Evolutionary conservation across 2,113 vertebrate genomes (phyloP).

Genomic region (Scopus umbretta): DNA sequence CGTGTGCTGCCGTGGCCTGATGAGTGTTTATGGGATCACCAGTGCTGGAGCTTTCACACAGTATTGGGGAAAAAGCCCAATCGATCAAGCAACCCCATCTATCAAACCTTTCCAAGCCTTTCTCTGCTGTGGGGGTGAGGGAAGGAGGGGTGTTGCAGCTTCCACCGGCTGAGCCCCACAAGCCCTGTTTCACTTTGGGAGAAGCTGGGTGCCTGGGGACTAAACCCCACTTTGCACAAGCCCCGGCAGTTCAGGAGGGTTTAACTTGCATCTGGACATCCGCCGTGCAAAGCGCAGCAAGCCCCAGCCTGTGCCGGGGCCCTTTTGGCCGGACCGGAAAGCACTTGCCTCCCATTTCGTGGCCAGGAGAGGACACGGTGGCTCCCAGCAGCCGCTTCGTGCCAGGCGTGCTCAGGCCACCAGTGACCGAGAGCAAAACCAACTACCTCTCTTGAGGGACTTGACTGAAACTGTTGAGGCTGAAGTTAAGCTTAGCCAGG

Average conservation of each 20-base stretch:
- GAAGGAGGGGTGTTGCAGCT: neutral
- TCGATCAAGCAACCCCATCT: neutral
- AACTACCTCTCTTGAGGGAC: neutral
- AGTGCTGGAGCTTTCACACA: neutral
- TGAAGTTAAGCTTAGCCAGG: neutral
- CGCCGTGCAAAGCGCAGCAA: rapidly evolving
- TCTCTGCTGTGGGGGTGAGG: neutral
- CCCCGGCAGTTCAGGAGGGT: neutral
- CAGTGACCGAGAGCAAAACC: rapidly evolving
- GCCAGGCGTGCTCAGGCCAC: neutral
- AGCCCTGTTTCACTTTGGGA: neutral
- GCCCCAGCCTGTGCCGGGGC: neutral
- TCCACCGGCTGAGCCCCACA: neutral
- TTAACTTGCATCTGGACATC: neutral
- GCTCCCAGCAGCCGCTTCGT: neutral
- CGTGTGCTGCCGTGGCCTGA: neutral
- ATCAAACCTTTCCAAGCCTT: neutral
- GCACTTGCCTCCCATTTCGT: neutral
- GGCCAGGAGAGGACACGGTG: rapidly evolving
- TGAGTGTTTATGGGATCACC: neutral
- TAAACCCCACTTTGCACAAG: neutral
- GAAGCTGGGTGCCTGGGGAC: neutral
- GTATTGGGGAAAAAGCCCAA: neutral
- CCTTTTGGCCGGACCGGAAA: neutral
- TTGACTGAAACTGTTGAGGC: neutral